These are phyloP conservation scores for Formica aserva DNA, from an alignment of 2,888 invertebrate genomes.

Conservation along the genomic window DNA sequence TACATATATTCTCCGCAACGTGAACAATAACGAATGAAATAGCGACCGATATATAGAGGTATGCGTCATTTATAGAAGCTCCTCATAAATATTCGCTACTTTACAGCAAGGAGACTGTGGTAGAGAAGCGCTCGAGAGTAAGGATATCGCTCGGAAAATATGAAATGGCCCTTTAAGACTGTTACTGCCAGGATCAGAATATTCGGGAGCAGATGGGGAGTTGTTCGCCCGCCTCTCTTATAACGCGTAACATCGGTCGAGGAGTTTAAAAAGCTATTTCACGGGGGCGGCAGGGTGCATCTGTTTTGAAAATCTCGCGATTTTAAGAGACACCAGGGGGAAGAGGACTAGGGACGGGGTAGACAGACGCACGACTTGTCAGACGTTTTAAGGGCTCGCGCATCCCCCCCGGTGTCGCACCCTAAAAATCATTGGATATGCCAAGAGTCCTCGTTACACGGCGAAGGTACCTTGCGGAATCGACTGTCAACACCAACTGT, in stretches of 20 bases:
- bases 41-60: slow-evolving; percentile 43
- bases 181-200: slow-evolving; percentile 80
- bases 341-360: slow-evolving; percentile 45
- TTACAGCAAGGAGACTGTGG: slow-evolving; percentile 32
- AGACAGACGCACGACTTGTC: slow-evolving; percentile 70
- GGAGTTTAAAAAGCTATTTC: slow-evolving; percentile 83
- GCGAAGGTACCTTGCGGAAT: slow-evolving; percentile 61
- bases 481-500: slow-evolving; percentile 43
- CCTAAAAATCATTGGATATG: slow-evolving; percentile 64
- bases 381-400: slow-evolving; percentile 71
- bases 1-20: background rate
- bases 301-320: slow-evolving; percentile 80
- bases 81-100: slow-evolving; percentile 78
- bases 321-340: slow-evolving; percentile 73
- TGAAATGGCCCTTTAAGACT: slow-evolving; percentile 80
- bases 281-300: slow-evolving; percentile 79
- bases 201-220: slow-evolving; percentile 69
- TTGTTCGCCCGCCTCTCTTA: slow-evolving; percentile 56
- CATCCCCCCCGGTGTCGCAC: slow-evolving; percentile 51
- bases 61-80: slow-evolving; percentile 63
- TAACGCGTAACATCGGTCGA: slow-evolving; percentile 73
- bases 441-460: slow-evolving; percentile 39
- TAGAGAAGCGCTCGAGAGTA: slow-evolving; percentile 39
- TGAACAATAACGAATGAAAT: slow-evolving; percentile 20
- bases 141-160: slow-evolving; percentile 80